phyloP scores from a whole-genome alignment of 2,797 vertebrate genomes.

The Propithecus deckenii region DNA sequence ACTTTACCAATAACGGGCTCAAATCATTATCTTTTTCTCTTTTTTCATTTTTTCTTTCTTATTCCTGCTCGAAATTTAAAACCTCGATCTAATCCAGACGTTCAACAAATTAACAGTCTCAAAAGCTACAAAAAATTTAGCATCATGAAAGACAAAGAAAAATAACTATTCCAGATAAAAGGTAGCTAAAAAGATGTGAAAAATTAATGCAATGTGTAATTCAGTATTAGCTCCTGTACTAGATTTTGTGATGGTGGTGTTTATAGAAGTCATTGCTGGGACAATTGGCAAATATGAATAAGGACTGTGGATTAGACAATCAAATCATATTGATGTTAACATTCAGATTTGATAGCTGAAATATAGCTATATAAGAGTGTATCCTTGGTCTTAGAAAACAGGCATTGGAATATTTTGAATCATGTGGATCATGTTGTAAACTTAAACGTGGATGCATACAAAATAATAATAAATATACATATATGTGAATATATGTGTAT shows the following conservation, averaged over 20 bases:
- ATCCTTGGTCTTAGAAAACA: neutral
- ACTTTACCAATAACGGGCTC: neutral
- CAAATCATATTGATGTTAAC: neutral
- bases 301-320: neutral
- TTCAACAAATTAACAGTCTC: neutral
- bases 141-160: neutral
- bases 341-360: neutral
- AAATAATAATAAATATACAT: neutral
- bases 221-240: neutral
- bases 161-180: neutral
- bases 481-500: neutral
- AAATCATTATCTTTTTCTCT: neutral
- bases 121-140: neutral
- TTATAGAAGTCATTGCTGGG: neutral
- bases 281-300: neutral
- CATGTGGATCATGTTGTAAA: neutral
- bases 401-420: neutral
- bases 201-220: neutral
- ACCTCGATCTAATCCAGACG: neutral
- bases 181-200: neutral
- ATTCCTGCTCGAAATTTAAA: neutral
- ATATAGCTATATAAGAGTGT: neutral
- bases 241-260: neutral
- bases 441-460: neutral
- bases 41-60: neutral